A percentile compares a stretch with the other conserved stretches of the same genome.
Conservation (phyloP, 2,113 vertebrate species). For the Anolis carolinensis region DNA sequence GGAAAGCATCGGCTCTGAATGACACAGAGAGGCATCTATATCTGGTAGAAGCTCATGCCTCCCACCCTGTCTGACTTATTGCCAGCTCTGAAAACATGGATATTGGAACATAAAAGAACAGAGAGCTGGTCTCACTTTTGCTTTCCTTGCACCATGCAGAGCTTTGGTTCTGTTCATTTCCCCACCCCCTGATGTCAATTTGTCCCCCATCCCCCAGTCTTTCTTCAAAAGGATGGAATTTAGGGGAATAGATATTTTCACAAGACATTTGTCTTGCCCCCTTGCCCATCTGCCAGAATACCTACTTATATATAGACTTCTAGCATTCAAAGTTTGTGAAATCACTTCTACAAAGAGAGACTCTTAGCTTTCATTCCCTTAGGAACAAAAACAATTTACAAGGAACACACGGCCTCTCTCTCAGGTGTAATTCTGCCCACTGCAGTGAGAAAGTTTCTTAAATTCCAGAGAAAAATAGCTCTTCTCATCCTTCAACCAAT, state of each 20-base stretch:
- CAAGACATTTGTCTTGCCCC: not conserved
- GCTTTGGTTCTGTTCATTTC: not conserved
- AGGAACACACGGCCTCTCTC: not conserved
- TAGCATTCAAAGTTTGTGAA: conserved; percentile 4
- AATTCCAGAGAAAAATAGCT: not conserved
- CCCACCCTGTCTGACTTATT: too few species aligned
- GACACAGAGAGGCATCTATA: not conserved
- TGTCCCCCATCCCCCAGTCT: not conserved
- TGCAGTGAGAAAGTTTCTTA: not conserved
- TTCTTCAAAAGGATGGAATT: not conserved
- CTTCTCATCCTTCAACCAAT: not conserved
- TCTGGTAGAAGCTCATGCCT: not conserved
- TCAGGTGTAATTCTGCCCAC: not conserved
- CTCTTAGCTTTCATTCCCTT: conserved; percentile 4
- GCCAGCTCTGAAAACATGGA: not conserved
- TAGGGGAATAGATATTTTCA: not conserved
- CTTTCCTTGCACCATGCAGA: accelerated
- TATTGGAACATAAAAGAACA: not conserved
- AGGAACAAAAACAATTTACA: conserved; percentile 13
- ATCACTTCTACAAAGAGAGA: not conserved
- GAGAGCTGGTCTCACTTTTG: accelerated
- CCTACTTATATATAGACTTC: not conserved
- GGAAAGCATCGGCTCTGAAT: not conserved
- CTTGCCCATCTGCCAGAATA: not conserved
- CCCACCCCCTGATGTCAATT: not conserved